Evolutionary conservation across 2,113 vertebrate genomes (phyloP).

Genomic region (Solea senegalensis): DNA sequence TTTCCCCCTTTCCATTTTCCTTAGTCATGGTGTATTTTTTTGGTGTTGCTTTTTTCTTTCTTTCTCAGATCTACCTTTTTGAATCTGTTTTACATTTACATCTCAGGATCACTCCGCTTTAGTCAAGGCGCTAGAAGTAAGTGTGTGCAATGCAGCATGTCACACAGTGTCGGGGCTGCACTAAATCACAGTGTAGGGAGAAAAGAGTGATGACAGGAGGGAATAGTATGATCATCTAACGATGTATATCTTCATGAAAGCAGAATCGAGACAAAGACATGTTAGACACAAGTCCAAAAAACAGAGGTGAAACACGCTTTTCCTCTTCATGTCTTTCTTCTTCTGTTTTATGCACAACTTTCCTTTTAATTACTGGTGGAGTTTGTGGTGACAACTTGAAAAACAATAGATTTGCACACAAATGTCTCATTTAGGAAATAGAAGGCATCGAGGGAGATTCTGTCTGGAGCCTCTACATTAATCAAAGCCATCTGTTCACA

Average conservation of each 20-base stretch:
- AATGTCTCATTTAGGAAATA: slow-evolving; percentile 74
- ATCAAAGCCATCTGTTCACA: slow-evolving; percentile 78
- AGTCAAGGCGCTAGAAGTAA: slow-evolving; percentile 36
- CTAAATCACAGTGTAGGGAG: slow-evolving; percentile 23
- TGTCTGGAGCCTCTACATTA: slow-evolving; percentile 68
- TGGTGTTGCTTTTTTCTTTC: not conserved
- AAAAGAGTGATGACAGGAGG: not conserved
- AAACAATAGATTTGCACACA: slow-evolving; percentile 73
- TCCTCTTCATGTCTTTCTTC: not conserved
- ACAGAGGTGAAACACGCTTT: slow-evolving; percentile 1
- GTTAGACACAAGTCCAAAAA: slow-evolving; percentile 3
- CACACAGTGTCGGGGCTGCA: slow-evolving; percentile 28
- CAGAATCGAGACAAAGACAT: slow-evolving; percentile 1
- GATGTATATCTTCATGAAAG: too few species aligned
- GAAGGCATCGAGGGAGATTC: slow-evolving; percentile 65
- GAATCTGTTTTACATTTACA: too few species aligned
- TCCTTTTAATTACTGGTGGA: slow-evolving; percentile 48
- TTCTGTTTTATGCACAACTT: slow-evolving; percentile 17
- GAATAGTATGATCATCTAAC: too few species aligned
- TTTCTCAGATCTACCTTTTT: not conserved
- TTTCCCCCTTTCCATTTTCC: too few species aligned
- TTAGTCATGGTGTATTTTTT: not conserved
- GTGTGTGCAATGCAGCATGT: slow-evolving; percentile 8
- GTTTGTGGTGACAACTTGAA: slow-evolving; percentile 63
- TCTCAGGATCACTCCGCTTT: slow-evolving; percentile 27